Base-by-base conservation (phyloP, 2,797 vertebrate species). In the Thalassophryne amazonica region DNA sequence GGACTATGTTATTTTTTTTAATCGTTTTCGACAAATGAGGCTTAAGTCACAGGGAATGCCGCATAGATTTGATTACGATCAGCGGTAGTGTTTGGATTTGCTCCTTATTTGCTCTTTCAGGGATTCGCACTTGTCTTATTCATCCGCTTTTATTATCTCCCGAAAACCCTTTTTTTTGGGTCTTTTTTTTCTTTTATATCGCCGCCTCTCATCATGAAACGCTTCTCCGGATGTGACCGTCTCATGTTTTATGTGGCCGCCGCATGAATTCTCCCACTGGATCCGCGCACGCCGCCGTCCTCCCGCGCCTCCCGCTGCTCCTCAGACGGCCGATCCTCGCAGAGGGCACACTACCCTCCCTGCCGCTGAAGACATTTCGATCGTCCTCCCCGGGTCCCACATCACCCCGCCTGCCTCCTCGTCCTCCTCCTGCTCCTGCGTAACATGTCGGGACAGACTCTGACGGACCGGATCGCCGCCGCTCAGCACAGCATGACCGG, bases 401-500 rank as follows among this genome's bases (percentile, higher is more conserved):
- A 66, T 40, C 76, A 58, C 61, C 58, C 58, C 41, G 31, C 60
- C 72, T 36, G 46, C 61, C 56, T 41, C 64, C 55, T 60, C 49
- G 5, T 6, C 60, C 54, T 5, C 61, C 59, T 12, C 68, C 31
- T 29, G 59, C 32, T 60, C 51, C 40, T 46, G 66, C 40, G 66
- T 46, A 79, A 91, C 94, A 82, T 95, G 94, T 95, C n/a, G n/a
- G n/a, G n/a, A n/a, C n/a, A n/a, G n/a, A n/a, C n/a, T n/a, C n/a
- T n/a, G n/a, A n/a, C n/a, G n/a, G n/a, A n/a, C n/a, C n/a, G n/a
- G n/a, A n/a, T n/a, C n/a, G n/a, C n/a, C n/a, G n/a, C n/a, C n/a
- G n/a, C n/a, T n/a, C n/a, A n/a, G n/a, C n/a, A n/a, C n/a, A 6
- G 14, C 8, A 12, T 36, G 90, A 98, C 95, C 64, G 94, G 95